phyloP scores from a whole-genome alignment of 2,113 vertebrate genomes.

The Syngnathoides biaculeatus region DNA sequence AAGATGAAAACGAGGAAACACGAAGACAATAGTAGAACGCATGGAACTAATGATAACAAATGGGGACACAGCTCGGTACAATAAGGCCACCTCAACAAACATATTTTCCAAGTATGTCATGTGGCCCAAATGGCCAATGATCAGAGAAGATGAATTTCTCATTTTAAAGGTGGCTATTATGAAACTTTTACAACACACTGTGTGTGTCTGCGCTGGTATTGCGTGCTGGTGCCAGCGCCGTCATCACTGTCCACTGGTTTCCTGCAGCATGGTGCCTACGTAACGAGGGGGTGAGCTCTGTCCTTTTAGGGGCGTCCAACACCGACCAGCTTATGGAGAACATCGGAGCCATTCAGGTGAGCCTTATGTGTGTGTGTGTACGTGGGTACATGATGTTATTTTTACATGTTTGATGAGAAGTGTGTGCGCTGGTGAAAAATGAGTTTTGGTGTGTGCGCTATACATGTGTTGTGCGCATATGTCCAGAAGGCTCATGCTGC shows the following conservation, averaged over 20 bases:
- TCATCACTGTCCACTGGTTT: constrained; percentile 64
- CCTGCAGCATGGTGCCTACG: constrained; percentile 94
- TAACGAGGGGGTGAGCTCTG: constrained; percentile 94
- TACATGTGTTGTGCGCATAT: neutral
- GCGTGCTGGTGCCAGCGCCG: constrained; percentile 17
- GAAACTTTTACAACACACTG: neutral
- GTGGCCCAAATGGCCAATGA: too few species aligned
- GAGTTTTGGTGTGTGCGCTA: too few species aligned
- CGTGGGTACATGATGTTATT: too few species aligned
- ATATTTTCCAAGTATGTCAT: neutral
- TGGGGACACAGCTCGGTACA: too few species aligned
- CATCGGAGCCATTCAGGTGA: constrained; percentile 97
- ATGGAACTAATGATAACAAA: too few species aligned
- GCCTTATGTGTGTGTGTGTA: constrained; percentile 24
- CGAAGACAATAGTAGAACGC: too few species aligned
- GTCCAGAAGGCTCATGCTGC: neutral
- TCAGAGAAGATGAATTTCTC: neutral
- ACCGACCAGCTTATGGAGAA: constrained; percentile 98
- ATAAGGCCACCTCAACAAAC: too few species aligned
- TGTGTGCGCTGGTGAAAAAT: constrained; percentile 18
- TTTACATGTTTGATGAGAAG: neutral
- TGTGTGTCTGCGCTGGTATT: neutral
- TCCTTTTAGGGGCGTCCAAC: constrained; percentile 93
- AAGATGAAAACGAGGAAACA: too few species aligned
- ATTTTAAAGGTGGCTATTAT: neutral